Conservation (phyloP, 64 coral and sea anemone genomes). For the Porites australiensis region DNA sequence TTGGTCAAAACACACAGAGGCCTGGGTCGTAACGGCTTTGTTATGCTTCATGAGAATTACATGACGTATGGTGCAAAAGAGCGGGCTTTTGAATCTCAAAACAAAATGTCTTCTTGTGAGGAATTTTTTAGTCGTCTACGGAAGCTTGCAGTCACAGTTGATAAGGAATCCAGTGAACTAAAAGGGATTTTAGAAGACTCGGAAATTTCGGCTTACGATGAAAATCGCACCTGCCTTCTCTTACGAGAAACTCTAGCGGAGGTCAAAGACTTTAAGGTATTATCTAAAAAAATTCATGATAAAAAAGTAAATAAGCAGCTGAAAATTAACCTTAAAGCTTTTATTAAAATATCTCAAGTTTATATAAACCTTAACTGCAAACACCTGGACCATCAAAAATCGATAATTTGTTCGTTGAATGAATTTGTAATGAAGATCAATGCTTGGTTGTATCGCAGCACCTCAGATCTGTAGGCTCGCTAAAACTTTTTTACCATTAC, state of each 20-base stretch:
- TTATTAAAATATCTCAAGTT: no score
- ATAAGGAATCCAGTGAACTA: slow-evolving; percentile 72
- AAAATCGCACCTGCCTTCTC: slow-evolving; percentile 83
- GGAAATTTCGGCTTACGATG: slow-evolving; percentile 57
- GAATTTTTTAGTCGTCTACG: slow-evolving; percentile 87
- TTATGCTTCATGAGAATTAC: background rate
- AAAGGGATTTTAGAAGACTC: slow-evolving; percentile 61
- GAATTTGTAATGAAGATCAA: no score
- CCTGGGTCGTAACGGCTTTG: slow-evolving; percentile 7
- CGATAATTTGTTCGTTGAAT: no score
- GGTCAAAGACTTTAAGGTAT: slow-evolving; percentile 62
- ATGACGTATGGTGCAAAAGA: background rate
- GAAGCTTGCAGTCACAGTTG: slow-evolving; percentile 62
- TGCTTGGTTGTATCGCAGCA: no score
- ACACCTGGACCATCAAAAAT: no score
- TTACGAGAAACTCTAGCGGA: slow-evolving; percentile 80
- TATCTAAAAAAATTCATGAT: no score
- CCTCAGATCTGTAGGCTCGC: no score
- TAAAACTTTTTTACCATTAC: no score
- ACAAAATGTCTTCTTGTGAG: slow-evolving; percentile 29
- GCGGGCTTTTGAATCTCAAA: slow-evolving; percentile 40
- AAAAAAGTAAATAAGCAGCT: no score
- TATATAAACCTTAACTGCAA: no score
- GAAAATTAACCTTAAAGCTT: no score
- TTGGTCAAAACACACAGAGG: background rate